Base-by-base conservation (phyloP, 2,797 vertebrate genomes). In the Dromococcyx pavoninus region DNA sequence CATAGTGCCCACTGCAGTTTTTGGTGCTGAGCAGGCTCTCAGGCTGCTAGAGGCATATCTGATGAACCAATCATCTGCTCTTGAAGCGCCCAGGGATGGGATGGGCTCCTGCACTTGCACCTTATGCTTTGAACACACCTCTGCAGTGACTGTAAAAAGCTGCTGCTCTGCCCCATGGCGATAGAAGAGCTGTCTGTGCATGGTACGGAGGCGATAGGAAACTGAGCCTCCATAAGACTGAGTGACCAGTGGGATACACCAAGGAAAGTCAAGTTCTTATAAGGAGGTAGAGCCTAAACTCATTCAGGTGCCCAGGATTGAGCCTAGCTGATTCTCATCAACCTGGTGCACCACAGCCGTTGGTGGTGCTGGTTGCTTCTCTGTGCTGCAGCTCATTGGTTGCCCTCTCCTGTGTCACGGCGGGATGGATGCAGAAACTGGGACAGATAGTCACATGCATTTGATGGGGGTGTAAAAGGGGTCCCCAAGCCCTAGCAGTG, bases 221-320 rank as follows among this genome's bases (percentile, higher is more conserved):
- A 39, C 54, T 3, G 3, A 37, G 51, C 22, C 33, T 37, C n/a
- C 7, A 33, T 7, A 11, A 62, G 17, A 33, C 53, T 10, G 22
- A 48, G 33, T 5, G 28, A 12, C 21, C 13, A 2, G 28, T 5
- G 33, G 28, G 64, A 22, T 18, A 43, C 53, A 7, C 0, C 4
- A 14, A 18, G 43, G 30, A 23, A 41, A 39, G 15, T 9, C 12
- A 24, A 33, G 44, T 5, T 41, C 35, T 30, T 18, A 8, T 2
- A n/a, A 32, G 22, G 56, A 22, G 14, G 23, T 10, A 3, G 57
- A 53, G 67, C 57, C 2, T 2, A 53, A 51, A 53, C 23, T 7
- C 1, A 1, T 4, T 35, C 13, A 2, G 11, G 48, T 35, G 56
- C 25, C 2, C 1, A 17, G 12, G 25, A 13, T 2, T 25, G 6